These are phyloP conservation scores for Halictus ligatus DNA, from an alignment of 2,888 invertebrate species.

Conservation along the genomic window DNA sequence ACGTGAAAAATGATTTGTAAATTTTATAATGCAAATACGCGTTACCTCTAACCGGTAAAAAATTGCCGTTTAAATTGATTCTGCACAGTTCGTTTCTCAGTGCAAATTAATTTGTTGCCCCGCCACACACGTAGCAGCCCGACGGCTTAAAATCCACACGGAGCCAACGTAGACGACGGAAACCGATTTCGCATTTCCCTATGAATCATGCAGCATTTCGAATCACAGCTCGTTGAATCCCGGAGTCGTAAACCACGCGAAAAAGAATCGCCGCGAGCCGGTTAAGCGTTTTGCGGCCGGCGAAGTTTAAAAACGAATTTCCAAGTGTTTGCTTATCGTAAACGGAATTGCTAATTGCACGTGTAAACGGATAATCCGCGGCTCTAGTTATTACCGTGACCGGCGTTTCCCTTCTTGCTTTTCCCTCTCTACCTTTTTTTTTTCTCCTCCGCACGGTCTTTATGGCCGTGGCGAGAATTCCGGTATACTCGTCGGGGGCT, in stretches of 20 bases:
- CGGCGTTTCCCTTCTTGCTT: background rate
- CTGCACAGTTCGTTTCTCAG: too few relatives aligned
- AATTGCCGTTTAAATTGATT: too few relatives aligned
- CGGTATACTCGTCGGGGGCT: background rate
- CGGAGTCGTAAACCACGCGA: background rate
- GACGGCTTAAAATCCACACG: too few relatives aligned
- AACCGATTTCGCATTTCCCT: background rate
- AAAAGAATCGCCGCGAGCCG: background rate
- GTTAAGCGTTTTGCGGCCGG: background rate
- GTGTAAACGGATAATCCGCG: slow-evolving; percentile 13
- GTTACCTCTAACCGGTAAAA: too few relatives aligned
- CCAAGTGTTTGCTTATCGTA: slow-evolving; percentile 10
- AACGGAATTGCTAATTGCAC: slow-evolving; percentile 17
- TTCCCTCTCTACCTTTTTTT: background rate
- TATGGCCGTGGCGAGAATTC: background rate
- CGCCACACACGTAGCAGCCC: background rate
- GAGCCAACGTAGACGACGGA: background rate
- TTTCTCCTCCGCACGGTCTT: background rate
- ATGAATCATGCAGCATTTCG: background rate
- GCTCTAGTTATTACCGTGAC: slow-evolving; percentile 1
- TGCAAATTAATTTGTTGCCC: background rate
- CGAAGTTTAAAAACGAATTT: slow-evolving; percentile 2
- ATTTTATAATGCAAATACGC: too few relatives aligned
- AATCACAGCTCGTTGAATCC: background rate
- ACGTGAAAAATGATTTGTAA: too few relatives aligned